phyloP scores from a whole-genome alignment of 2,888 invertebrate genomes.

The Ischnura elegans region DNA sequence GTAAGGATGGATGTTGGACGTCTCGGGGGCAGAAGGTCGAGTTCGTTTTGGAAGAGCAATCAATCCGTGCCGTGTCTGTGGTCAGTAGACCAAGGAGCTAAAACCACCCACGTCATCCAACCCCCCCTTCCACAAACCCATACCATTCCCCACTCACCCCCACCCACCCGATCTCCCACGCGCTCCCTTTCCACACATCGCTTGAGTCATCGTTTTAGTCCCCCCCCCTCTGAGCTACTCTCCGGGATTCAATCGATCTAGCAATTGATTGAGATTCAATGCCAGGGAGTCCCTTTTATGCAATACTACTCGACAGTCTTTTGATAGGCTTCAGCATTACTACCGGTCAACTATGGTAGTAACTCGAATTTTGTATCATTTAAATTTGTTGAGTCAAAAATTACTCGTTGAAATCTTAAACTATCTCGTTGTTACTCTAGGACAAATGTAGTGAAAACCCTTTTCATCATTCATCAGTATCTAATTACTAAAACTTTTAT shows the following conservation, averaged over 20 bases:
- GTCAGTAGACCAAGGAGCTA: conserved; percentile 39
- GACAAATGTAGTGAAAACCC: too few species aligned
- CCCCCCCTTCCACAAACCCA: background rate
- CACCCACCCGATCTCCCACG: background rate
- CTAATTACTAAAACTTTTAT: too few species aligned
- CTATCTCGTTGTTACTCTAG: too few species aligned
- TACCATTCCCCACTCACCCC: background rate
- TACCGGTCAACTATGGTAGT: too few species aligned
- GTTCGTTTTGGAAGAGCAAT: conserved; percentile 28
- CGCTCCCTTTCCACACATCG: background rate
- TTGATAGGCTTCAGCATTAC: too few species aligned
- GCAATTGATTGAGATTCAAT: conserved; percentile 52
- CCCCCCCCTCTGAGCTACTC: background rate
- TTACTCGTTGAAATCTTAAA: too few species aligned
- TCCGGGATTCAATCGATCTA: background rate
- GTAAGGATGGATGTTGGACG: background rate
- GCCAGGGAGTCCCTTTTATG: conserved; percentile 48
- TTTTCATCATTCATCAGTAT: too few species aligned
- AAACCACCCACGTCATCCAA: background rate
- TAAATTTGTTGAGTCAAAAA: too few species aligned
- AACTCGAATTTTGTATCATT: too few species aligned
- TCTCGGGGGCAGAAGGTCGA: background rate
- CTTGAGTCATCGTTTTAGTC: background rate
- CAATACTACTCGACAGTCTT: too few species aligned
- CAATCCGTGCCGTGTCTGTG: conserved; percentile 44